These are phyloP conservation scores for Miltochrista miniata DNA, from an alignment of 2,888 invertebrate genomes.

Conservation along the genomic window DNA sequence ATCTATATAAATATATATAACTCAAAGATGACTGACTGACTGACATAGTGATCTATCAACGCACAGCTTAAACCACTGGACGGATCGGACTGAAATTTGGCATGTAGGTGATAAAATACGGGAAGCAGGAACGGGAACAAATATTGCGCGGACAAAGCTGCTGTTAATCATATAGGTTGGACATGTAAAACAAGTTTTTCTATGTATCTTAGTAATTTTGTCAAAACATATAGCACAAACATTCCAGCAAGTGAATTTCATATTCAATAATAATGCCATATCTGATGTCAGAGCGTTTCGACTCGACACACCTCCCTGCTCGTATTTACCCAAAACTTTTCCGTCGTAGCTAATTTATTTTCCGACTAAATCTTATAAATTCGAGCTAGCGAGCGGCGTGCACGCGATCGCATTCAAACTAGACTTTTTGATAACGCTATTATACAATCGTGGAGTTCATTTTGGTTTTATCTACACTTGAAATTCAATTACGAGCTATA, in stretches of 20 bases:
- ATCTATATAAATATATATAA: too few relatives aligned
- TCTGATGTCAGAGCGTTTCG: constrained; percentile 27
- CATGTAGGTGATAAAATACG: too few relatives aligned
- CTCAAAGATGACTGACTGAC: too few relatives aligned
- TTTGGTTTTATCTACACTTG: constrained; percentile 47
- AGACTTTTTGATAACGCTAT: constrained; percentile 75
- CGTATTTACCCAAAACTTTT: constrained; percentile 77
- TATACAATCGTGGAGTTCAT: constrained; percentile 56
- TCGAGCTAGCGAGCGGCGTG: constrained; percentile 67
- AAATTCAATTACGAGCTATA: constrained; percentile 27
- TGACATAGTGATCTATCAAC: too few relatives aligned
- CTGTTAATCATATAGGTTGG: too few relatives aligned
- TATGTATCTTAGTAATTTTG: background rate
- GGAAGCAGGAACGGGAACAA: too few relatives aligned
- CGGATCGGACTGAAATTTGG: too few relatives aligned
- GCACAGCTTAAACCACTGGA: too few relatives aligned
- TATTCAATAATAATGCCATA: constrained; percentile 17
- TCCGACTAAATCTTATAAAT: constrained; percentile 79
- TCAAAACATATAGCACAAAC: background rate
- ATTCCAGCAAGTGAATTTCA: background rate
- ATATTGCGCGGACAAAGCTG: too few relatives aligned
- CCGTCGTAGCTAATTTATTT: constrained; percentile 80
- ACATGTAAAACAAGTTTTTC: too few relatives aligned
- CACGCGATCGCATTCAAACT: constrained; percentile 78
- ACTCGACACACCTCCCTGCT: constrained; percentile 45